A percentile compares a stretch with the other conserved stretches of the same genome.
phyloP scores from a whole-genome alignment of 2,113 vertebrate genomes.

The Symphodus melops region DNA sequence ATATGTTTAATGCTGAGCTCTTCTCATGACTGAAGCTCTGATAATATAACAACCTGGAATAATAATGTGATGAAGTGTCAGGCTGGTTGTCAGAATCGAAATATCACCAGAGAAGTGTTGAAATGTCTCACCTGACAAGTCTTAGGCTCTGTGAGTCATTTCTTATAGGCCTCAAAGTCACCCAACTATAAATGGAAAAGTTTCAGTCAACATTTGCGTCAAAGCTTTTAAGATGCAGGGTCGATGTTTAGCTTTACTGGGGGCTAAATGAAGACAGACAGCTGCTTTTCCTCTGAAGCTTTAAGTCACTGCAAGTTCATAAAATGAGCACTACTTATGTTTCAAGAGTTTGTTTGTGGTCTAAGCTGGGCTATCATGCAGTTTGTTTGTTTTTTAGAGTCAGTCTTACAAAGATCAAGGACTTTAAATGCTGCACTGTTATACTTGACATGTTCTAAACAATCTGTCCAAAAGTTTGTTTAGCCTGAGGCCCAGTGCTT shows the following conservation, averaged over 20 bases:
- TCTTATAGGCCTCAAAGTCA: slow-evolving; percentile 22
- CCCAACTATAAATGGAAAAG: slow-evolving; percentile 26
- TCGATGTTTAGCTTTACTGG: not conserved
- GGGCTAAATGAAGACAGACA: not conserved
- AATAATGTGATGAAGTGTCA: slow-evolving; percentile 19
- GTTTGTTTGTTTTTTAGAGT: too few relatives aligned
- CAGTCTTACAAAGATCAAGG: too few relatives aligned
- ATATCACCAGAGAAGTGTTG: not conserved
- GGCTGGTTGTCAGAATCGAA: slow-evolving; percentile 14
- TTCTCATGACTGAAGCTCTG: slow-evolving; percentile 44
- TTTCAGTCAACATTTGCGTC: not conserved
- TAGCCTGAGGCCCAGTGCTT: too few relatives aligned
- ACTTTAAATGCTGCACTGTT: too few relatives aligned
- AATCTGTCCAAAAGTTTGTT: too few relatives aligned
- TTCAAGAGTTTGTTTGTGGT: not conserved
- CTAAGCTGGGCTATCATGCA: too few relatives aligned
- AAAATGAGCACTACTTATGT: not conserved
- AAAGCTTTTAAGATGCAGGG: slow-evolving; percentile 8
- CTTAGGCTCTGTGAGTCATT: slow-evolving; percentile 1
- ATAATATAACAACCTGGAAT: slow-evolving; percentile 33
- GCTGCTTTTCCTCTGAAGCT: not conserved
- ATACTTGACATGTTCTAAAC: too few relatives aligned
- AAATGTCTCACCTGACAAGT: not conserved
- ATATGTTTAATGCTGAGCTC: slow-evolving; percentile 49
- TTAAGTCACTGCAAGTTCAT: not conserved